phyloP scores from a whole-genome alignment of 2,113 vertebrate species.

The Tricholaema leucomelas region DNA sequence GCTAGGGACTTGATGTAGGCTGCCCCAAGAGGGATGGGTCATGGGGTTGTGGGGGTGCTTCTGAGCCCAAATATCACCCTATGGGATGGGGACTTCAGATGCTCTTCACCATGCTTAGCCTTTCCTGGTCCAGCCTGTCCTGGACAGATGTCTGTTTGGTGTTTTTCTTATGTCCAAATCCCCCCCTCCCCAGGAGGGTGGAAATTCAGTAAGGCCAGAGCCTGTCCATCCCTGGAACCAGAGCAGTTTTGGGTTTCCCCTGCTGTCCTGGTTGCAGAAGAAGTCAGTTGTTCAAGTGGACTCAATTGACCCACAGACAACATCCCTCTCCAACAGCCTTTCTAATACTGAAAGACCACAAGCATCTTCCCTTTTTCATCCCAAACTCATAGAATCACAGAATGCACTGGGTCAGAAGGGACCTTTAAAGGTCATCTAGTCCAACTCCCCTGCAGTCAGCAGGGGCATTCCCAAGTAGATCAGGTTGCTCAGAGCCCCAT shows the following conservation, averaged over 20 bases:
- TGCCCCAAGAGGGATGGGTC: background rate
- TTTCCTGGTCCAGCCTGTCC: background rate
- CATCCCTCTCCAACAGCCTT: background rate
- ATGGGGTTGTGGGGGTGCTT: background rate
- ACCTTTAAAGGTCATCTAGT: too few species aligned
- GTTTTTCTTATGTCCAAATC: background rate
- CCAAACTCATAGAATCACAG: background rate
- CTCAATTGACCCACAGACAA: rapidly evolving
- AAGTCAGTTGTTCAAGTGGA: background rate
- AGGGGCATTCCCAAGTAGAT: too few species aligned
- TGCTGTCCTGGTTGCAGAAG: background rate
- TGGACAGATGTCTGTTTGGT: background rate
- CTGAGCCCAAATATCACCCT: rapidly evolving
- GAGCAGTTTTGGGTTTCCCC: background rate
- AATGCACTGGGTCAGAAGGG: too few species aligned
- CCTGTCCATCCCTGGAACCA: background rate
- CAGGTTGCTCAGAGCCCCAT: too few species aligned
- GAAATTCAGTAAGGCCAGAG: background rate
- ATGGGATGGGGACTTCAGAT: background rate
- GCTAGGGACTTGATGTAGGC: background rate
- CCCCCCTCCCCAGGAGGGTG: background rate
- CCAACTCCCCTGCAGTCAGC: too few species aligned
- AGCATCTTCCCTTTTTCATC: background rate
- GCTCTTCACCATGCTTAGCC: rapidly evolving
- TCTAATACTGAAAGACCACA: rapidly evolving